Evolutionary conservation across 2,113 vertebrate species (phyloP), one percentile per base, ranked within the genome.

Genomic region (Campylorhamphus procurvoides): DNA sequence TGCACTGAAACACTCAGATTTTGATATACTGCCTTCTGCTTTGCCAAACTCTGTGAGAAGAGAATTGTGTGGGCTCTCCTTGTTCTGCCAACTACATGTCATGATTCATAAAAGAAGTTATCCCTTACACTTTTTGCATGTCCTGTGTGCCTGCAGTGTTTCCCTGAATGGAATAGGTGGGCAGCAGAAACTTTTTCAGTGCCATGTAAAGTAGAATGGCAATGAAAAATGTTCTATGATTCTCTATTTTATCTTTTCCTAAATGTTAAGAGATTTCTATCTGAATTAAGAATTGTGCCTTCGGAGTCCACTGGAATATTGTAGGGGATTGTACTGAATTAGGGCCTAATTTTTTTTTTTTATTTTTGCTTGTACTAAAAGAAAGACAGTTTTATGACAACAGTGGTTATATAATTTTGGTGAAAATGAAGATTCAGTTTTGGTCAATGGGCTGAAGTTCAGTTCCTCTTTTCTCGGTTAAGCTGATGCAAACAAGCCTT

Each of bases 301-400:
- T 73, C 75, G 46, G 39, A 56, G 18, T 60, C 33, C 20, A 7
- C 20, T 69, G 53, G 47, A 68, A 44, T 64, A 24, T 28, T 27
- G 10, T 17, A 56, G n/a, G 19, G 44, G 14, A 67, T 10, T 3
- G 5, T 42, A 42, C 37, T 58, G 42, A 75, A 71, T 63, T 63
- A 46, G 25, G 6, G 10, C 80, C 7, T 44, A 22, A 10, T 62
- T 28, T 42, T 0, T 2, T 4, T 7, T 76, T 35, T 13, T 18
- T 22, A 15, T 52, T 55, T 58, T 47, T 17, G 0, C 16, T 72
- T 18, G 7, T 31, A 12, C 9, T 31, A 4, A 35, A 46, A 52
- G 8, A 3, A 50, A 47, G 7, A 3, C 82, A 53, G 19, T 39
- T 67, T 47, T 60, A 22, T 80, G 53, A 35, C 1, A 55, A 42